Percentiles rank a stretch among this genome's conserved stretches.
These are phyloP conservation scores for Aromia moschata DNA, from an alignment of 2,888 invertebrate species.

Conservation along the genomic window DNA sequence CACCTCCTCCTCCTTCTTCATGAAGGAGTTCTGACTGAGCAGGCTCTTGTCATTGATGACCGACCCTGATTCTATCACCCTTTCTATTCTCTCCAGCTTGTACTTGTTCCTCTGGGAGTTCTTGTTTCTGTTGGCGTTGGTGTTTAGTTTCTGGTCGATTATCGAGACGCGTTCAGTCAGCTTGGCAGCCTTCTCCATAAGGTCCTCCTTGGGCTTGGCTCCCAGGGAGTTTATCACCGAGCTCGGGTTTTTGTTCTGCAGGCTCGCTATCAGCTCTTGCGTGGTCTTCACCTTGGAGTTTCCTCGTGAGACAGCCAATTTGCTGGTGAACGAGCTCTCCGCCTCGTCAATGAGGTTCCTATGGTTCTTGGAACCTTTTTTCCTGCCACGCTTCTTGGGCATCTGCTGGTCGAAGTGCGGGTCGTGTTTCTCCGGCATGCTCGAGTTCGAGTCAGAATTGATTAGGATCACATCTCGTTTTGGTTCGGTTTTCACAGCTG, in stretches of 20 bases:
- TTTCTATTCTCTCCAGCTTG: slow-evolving; percentile 44
- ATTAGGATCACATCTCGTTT: slow-evolving; percentile 54
- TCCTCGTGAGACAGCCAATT: slow-evolving; percentile 68
- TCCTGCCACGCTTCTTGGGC: slow-evolving; percentile 69
- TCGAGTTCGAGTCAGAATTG: slow-evolving; percentile 65
- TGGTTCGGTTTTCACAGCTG: slow-evolving; percentile 39
- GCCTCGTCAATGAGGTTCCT: slow-evolving; percentile 65
- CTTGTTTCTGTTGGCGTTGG: slow-evolving; percentile 57
- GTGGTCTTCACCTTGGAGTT: slow-evolving; percentile 79
- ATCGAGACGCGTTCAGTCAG: slow-evolving; percentile 60
- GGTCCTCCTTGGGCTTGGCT: slow-evolving; percentile 56
- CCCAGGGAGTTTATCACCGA: slow-evolving; percentile 37
- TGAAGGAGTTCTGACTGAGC: slow-evolving; percentile 27
- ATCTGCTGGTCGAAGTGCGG: slow-evolving; percentile 57
- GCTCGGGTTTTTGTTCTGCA: slow-evolving; percentile 65
- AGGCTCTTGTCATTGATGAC: slow-evolving; percentile 55
- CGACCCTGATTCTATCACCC: slow-evolving; percentile 57
- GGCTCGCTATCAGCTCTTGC: slow-evolving; percentile 80
- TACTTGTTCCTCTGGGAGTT: slow-evolving; percentile 52
- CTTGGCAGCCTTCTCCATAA: slow-evolving; percentile 60
- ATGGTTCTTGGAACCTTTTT: slow-evolving; percentile 69
- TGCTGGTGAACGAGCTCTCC: slow-evolving; percentile 67
- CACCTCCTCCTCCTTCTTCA: slow-evolving; percentile 48
- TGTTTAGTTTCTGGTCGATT: slow-evolving; percentile 60
- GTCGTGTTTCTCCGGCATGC: slow-evolving; percentile 63